These are phyloP conservation scores for Bombus soroeensis DNA, from an alignment of 1,140 invertebrate genomes.

Conservation along the genomic window DNA sequence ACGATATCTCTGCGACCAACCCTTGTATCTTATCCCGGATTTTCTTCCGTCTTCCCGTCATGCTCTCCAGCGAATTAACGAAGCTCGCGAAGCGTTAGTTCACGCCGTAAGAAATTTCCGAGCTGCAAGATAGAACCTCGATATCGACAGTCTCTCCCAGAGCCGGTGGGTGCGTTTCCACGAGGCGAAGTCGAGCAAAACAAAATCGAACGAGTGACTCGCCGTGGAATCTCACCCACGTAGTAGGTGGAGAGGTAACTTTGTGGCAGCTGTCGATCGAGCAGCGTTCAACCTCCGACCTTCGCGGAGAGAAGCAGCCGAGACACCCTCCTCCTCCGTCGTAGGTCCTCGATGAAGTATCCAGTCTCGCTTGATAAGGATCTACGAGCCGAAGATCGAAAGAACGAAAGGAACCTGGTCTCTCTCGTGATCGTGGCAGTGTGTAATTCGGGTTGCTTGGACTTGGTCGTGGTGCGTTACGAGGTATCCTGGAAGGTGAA, in stretches of 20 bases:
- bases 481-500: slow-evolving; percentile 16
- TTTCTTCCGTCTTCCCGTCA: background rate
- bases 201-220: slow-evolving; percentile 16
- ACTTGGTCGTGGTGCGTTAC: slow-evolving; percentile 13
- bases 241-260: slow-evolving; percentile 48
- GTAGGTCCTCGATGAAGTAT: slow-evolving; percentile 62
- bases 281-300: slow-evolving; percentile 65
- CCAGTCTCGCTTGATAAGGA: slow-evolving; percentile 62
- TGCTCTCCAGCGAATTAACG: background rate
- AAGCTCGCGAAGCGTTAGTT: background rate
- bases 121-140: background rate
- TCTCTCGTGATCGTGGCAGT: slow-evolving; percentile 8
- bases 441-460: slow-evolving; percentile 66
- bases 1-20: background rate
- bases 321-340: slow-evolving; percentile 39
- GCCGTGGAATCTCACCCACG: slow-evolving; percentile 64
- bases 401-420: slow-evolving; percentile 33
- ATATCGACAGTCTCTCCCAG: background rate
- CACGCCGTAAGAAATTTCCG: background rate
- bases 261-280: slow-evolving; percentile 70
- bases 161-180: background rate
- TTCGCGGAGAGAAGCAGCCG: slow-evolving; percentile 31
- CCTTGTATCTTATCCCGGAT: too few relatives aligned
- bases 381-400: slow-evolving; percentile 54
- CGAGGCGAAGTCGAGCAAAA: slow-evolving; percentile 2